Evolutionary conservation across 2,113 vertebrate species (phyloP).

Genomic region (Eonycteris spelaea): DNA sequence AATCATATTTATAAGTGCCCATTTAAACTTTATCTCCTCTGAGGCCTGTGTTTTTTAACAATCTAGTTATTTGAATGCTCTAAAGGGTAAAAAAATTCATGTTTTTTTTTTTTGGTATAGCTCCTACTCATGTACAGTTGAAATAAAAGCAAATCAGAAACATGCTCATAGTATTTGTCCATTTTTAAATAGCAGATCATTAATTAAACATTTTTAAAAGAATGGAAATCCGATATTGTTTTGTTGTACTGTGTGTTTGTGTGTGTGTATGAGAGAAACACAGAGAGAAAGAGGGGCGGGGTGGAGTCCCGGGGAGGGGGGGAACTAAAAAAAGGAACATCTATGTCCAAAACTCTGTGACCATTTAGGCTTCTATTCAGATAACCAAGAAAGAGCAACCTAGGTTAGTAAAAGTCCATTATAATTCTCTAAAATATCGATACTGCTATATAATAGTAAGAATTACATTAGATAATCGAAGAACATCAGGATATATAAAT

Average conservation of each 20-base stretch:
- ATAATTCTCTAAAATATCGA: slow-evolving; percentile 7
- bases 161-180: background rate
- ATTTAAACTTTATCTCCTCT: slow-evolving; percentile 42
- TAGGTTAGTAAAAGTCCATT: background rate
- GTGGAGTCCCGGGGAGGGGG: accelerated
- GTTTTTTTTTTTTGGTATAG: slow-evolving; percentile 19
- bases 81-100: background rate
- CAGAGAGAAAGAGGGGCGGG: no score
- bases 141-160: slow-evolving; percentile 50
- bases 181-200: slow-evolving; percentile 16
- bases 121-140: background rate
- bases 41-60: slow-evolving; percentile 10
- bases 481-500: slow-evolving; percentile 45
- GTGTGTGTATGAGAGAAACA: background rate
- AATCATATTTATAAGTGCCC: background rate
- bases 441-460: background rate
- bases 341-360: background rate
- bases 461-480: background rate
- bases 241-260: background rate
- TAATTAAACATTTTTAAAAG: slow-evolving; percentile 27
- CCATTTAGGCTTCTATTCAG: slow-evolving; percentile 24
- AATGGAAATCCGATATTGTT: slow-evolving; percentile 4
- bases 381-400: slow-evolving; percentile 27
- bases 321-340: background rate
- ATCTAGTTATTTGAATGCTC: slow-evolving; percentile 1